phyloP scores from a whole-genome alignment of 2,113 vertebrate species.

The Atrichornis clamosus region DNA sequence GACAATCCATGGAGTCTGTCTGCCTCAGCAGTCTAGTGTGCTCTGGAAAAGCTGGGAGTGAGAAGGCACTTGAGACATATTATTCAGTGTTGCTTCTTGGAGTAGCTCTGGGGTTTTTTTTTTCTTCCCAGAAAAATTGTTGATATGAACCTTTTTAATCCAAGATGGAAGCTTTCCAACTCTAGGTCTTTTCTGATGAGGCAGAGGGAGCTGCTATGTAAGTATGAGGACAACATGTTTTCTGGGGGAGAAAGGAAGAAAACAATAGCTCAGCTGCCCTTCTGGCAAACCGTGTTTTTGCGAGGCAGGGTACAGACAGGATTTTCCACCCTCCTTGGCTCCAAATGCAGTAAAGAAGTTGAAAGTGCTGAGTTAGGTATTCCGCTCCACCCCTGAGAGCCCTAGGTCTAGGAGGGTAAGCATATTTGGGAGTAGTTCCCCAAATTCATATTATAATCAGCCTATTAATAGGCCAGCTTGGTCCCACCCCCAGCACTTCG shows the following conservation, averaged over 20 bases:
- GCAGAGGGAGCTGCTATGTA: background rate
- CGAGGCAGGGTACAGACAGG: background rate
- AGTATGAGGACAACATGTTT: background rate
- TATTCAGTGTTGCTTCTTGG: background rate
- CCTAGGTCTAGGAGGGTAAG: slow-evolving; percentile 29
- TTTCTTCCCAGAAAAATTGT: background rate
- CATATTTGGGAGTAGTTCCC: slow-evolving; percentile 30
- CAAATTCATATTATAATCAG: slow-evolving; percentile 43
- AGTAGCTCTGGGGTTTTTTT: background rate
- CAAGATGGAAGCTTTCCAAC: background rate
- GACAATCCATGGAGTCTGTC: background rate
- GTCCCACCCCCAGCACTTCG: slow-evolving; percentile 28
- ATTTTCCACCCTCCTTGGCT: slow-evolving; percentile 39
- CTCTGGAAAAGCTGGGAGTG: background rate
- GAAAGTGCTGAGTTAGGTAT: slow-evolving; percentile 38
- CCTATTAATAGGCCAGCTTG: slow-evolving; percentile 47
- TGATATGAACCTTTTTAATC: background rate
- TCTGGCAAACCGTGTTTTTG: background rate
- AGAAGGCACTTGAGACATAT: background rate
- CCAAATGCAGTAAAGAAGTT: background rate
- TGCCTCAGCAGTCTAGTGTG: background rate
- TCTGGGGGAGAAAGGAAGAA: background rate
- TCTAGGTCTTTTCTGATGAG: background rate
- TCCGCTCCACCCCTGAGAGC: slow-evolving; percentile 11
- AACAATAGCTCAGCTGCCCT: background rate